phyloP scores from a whole-genome alignment of 2,797 vertebrate species.

The Orestias chungarensis region DNA sequence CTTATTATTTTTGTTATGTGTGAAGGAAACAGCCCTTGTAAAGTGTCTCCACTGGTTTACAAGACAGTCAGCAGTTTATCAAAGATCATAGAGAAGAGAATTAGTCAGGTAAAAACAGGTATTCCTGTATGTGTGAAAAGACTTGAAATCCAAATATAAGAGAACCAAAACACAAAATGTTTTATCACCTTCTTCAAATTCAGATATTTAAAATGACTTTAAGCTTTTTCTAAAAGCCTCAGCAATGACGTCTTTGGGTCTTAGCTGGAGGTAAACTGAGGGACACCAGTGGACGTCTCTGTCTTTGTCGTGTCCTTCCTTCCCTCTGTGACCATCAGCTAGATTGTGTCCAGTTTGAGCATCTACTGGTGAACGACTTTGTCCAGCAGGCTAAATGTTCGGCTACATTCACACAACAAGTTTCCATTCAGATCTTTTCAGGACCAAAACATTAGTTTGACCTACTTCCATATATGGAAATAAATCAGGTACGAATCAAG shows the following conservation, averaged over 20 bases:
- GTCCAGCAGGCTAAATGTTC: no score
- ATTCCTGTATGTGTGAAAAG: not conserved
- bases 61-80: conserved; percentile 27
- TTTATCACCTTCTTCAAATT: not conserved
- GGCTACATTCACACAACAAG: no score
- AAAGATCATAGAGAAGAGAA: conserved; percentile 43
- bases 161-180: no score
- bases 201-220: not conserved
- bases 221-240: not conserved
- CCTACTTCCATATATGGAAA: no score
- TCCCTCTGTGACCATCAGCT: no score
- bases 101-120: not conserved
- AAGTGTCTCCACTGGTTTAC: conserved; percentile 58
- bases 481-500: no score
- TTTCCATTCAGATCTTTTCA: no score
- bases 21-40: conserved; percentile 52
- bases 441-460: no score
- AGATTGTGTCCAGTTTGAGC: no score
- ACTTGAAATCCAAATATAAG: no score
- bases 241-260: not conserved
- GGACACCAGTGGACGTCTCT: not conserved
- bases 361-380: no score
- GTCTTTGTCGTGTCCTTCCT: no score
- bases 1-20: conserved; percentile 55
- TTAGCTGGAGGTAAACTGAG: not conserved